These are phyloP conservation scores for Sinocyclocheilus rhinocerous DNA, from an alignment of 2,113 vertebrate species.

Conservation along the genomic window DNA sequence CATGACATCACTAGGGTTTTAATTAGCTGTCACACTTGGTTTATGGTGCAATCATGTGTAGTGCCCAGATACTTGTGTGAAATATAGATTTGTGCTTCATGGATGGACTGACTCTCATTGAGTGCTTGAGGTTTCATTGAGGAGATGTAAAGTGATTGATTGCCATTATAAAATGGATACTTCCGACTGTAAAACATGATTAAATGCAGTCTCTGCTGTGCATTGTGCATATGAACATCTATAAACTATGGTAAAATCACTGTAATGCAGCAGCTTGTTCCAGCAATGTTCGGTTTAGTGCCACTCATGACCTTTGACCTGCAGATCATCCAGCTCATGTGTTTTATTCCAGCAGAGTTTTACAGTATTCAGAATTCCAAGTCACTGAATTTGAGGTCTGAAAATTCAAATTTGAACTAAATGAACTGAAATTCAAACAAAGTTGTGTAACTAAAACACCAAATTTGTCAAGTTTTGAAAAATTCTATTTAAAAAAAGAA, in stretches of 20 bases:
- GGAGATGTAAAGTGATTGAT: conserved; percentile 13
- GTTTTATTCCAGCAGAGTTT: background rate
- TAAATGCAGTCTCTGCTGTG: background rate
- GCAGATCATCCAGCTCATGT: background rate
- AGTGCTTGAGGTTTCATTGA: background rate
- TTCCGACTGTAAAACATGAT: background rate
- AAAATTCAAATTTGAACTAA: background rate
- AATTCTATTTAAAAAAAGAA: too few relatives aligned
- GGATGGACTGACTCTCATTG: background rate
- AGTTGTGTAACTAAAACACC: background rate
- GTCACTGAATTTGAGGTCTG: background rate
- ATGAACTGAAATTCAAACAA: background rate
- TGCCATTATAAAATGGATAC: conserved; percentile 4
- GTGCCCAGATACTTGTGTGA: background rate
- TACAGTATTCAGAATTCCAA: background rate
- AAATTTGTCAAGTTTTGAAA: too few relatives aligned
- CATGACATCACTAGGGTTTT: conserved; percentile 2
- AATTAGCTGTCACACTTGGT: conserved; percentile 15
- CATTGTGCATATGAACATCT: background rate
- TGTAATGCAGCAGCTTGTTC: background rate
- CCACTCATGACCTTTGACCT: background rate
- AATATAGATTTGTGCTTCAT: background rate
- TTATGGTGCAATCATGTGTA: conserved; percentile 23
- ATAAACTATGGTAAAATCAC: background rate
- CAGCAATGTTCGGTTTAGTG: background rate